phyloP scores from a whole-genome alignment of 1,140 invertebrate species.

The Brachionus paranguensis region DNA sequence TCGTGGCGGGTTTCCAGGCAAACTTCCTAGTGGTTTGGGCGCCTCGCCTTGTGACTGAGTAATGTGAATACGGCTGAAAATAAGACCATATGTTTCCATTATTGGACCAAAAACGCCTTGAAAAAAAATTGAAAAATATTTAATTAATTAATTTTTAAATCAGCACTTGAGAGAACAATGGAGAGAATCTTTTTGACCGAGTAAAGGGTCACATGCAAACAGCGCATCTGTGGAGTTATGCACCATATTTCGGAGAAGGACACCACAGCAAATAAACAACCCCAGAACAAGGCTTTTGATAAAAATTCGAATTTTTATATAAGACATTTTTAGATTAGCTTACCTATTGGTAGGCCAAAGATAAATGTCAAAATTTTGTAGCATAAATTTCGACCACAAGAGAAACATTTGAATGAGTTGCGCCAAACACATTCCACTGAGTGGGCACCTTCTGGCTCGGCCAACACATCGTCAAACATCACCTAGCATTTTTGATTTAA shows the following conservation, averaged over 20 bases:
- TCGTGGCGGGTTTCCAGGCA: conserved; percentile 22
- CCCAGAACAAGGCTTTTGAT: conserved; percentile 22
- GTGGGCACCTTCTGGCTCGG: conserved; percentile 31
- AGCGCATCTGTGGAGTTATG: conserved; percentile 15
- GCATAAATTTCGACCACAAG: conserved; percentile 33
- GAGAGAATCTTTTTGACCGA: conserved; percentile 28
- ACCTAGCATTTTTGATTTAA: background rate
- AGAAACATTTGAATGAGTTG: conserved; percentile 21
- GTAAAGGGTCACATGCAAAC: conserved; percentile 1
- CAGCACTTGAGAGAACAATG: background rate
- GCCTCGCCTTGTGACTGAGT: conserved; percentile 24
- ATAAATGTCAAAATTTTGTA: conserved; percentile 37
- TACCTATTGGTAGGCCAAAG: conserved; percentile 17
- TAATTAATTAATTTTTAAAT: background rate
- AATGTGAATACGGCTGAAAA: conserved; percentile 33
- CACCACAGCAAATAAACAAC: conserved; percentile 21
- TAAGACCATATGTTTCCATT: conserved; percentile 32
- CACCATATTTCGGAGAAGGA: conserved; percentile 38
- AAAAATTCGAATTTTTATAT: background rate
- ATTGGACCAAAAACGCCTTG: conserved; percentile 32
- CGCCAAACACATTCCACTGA: conserved; percentile 6
- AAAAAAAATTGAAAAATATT: background rate
- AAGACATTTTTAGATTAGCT: background rate
- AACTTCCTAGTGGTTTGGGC: background rate
- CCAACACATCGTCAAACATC: conserved; percentile 36